Conservation (phyloP, 1,140 invertebrate species). For the Dufourea novaeangliae region DNA sequence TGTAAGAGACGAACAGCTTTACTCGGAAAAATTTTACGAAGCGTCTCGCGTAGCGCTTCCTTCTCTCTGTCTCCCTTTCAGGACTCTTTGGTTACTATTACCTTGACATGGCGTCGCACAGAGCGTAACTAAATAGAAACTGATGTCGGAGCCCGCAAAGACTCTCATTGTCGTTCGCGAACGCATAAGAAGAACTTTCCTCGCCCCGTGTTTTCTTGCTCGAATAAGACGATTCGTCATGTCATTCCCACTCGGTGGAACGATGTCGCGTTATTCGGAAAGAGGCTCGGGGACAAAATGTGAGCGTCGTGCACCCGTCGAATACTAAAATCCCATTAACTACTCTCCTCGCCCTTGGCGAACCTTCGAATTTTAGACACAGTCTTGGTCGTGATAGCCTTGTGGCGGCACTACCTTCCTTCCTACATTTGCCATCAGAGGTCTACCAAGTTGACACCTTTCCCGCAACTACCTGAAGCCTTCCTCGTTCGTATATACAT, state of each 20-base stretch:
- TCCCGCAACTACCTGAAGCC: too few species aligned
- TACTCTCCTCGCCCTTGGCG: conserved; percentile 7
- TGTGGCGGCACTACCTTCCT: too few species aligned
- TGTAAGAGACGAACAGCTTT: conserved; percentile 67
- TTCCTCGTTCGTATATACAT: too few species aligned
- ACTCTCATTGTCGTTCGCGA: conserved; percentile 73
- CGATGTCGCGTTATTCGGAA: conserved; percentile 28
- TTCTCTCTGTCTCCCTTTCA: conserved; percentile 13
- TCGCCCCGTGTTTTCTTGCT: conserved; percentile 63
- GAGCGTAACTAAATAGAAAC: conserved; percentile 75
- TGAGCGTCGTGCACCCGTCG: conserved; percentile 69
- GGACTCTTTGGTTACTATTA: conserved; percentile 65
- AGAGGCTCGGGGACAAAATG: conserved; percentile 67
- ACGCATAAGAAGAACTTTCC: conserved; percentile 70
- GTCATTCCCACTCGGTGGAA: conserved; percentile 65
- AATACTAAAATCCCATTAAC: conserved; percentile 70
- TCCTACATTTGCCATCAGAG: too few species aligned
- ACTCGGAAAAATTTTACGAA: conserved; percentile 62
- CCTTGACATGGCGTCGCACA: conserved; percentile 63
- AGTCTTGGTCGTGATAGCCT: too few species aligned
- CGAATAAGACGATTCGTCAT: conserved; percentile 78
- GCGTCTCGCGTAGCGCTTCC: conserved; percentile 52
- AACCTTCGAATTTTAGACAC: conserved; percentile 32
- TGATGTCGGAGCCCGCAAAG: conserved; percentile 65
- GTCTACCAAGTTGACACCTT: too few species aligned